Evolutionary conservation across 2,888 invertebrate genomes (phyloP).

Genomic region (Drosophila limbata): DNA sequence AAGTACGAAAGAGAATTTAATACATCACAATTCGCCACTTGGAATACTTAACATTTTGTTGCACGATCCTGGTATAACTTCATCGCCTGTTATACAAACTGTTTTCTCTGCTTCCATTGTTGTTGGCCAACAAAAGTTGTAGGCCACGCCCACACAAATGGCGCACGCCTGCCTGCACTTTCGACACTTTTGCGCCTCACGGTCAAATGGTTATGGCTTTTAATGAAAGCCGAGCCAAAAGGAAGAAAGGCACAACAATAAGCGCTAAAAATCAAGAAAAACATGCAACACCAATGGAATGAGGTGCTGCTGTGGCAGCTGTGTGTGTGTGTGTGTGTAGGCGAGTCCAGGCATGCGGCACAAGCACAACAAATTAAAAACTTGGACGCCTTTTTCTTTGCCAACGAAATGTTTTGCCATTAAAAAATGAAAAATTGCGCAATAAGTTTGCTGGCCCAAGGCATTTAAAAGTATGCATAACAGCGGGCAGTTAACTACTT

Average conservation of each 20-base stretch:
- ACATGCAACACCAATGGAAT: conserved; percentile 43
- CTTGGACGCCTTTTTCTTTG: conserved; percentile 54
- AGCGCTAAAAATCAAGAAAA: conserved; percentile 55
- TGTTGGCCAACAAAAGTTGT: conserved; percentile 61
- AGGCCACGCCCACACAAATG: conserved; percentile 54
- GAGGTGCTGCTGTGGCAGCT: conserved; percentile 19
- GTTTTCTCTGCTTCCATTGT: conserved; percentile 39
- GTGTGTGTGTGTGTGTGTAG: conserved; percentile 45
- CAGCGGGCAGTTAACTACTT: conserved; percentile 28
- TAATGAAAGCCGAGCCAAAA: conserved; percentile 66
- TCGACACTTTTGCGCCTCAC: conserved; percentile 76
- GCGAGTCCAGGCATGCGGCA: conserved; percentile 56
- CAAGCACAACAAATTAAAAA: conserved; percentile 78
- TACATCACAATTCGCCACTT: conserved; percentile 27
- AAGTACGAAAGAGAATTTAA: conserved; percentile 33
- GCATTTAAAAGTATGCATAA: conserved; percentile 55
- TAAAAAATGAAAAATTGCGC: conserved; percentile 79
- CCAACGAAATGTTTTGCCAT: conserved; percentile 76
- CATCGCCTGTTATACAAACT: conserved; percentile 27
- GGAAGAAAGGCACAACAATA: conserved; percentile 49
- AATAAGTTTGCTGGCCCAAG: conserved; percentile 62
- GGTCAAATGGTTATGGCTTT: conserved; percentile 77
- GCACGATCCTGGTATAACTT: conserved; percentile 40
- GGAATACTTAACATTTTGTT: conserved; percentile 29
- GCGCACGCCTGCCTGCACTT: conserved; percentile 67